A percentile compares a stretch with the other conserved stretches of the same genome.
Conservation (phyloP, 2,888 invertebrate genomes). For the Cosmorhoe ocellata region DNA sequence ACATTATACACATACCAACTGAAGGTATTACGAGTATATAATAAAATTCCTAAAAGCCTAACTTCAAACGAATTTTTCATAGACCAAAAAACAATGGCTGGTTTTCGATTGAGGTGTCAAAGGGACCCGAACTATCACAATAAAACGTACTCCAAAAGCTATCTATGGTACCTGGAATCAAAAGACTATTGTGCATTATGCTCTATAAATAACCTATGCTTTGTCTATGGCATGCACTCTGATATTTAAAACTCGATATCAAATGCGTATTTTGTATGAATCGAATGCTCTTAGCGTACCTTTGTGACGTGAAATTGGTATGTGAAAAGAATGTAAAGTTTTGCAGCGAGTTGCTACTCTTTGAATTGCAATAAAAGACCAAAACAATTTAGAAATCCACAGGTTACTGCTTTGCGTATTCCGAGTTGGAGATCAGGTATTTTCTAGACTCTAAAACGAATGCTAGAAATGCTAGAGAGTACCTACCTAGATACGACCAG, state of each 20-base stretch:
- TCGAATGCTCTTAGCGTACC: constrained; percentile 16
- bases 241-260: constrained; percentile 18
- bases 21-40: no score
- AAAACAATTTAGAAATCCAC: no score
- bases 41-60: no score
- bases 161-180: neutral
- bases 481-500: no score
- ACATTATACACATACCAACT: no score
- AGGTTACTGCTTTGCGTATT: no score
- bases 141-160: constrained; percentile 1
- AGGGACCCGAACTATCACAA: neutral
- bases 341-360: neutral
- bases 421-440: no score
- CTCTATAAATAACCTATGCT: constrained; percentile 3
- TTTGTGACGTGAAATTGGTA: constrained; percentile 7
- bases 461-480: no score
- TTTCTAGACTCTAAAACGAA: no score
- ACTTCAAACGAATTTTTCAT: no score
- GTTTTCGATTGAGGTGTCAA: constrained; percentile 8
- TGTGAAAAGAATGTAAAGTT: neutral
- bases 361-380: neutral
- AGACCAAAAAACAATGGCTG: no score
- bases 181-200: neutral
- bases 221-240: constrained; percentile 13
- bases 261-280: constrained; percentile 11